These are phyloP conservation scores for Lagria hirta DNA, from an alignment of 2,888 invertebrate genomes.

Conservation along the genomic window DNA sequence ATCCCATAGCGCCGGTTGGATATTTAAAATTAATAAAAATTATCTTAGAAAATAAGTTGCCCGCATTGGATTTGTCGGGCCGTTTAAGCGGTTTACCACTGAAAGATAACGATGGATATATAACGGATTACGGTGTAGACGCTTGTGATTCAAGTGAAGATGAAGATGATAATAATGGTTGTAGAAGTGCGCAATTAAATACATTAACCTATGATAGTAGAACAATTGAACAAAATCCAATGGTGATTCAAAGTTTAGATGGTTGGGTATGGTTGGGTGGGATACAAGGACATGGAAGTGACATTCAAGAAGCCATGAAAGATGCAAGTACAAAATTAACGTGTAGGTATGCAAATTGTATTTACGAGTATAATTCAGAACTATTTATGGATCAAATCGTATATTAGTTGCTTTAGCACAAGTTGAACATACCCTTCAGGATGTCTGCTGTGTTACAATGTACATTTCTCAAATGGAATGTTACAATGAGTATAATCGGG, in stretches of 20 bases:
- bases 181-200: not conserved
- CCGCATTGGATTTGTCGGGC: slow-evolving; percentile 45
- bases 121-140: slow-evolving; percentile 52
- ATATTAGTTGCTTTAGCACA: slow-evolving; percentile 31
- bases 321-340: slow-evolving; percentile 75
- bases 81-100: slow-evolving; percentile 48
- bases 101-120: slow-evolving; percentile 50
- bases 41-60: slow-evolving; percentile 70
- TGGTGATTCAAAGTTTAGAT: slow-evolving; percentile 51
- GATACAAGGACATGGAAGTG: slow-evolving; percentile 69
- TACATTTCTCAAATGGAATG: slow-evolving; percentile 82
- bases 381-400: slow-evolving; percentile 10
- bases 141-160: slow-evolving; percentile 38
- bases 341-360: slow-evolving; percentile 74
- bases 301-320: slow-evolving; percentile 66
- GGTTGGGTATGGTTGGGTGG: slow-evolving; percentile 88
- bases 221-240: slow-evolving; percentile 30
- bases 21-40: slow-evolving; percentile 87
- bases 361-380: not conserved
- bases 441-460: slow-evolving; percentile 80
- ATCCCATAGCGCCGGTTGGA: slow-evolving; percentile 92
- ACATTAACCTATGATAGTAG: slow-evolving; percentile 1
- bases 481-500: slow-evolving; percentile 74
- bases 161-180: slow-evolving; percentile 21
- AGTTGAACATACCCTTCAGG: slow-evolving; percentile 58